Evolutionary conservation across 1,140 invertebrate genomes (phyloP), one percentile per base, ranked within the genome.

Genomic region (Atta cephalotes): DNA sequence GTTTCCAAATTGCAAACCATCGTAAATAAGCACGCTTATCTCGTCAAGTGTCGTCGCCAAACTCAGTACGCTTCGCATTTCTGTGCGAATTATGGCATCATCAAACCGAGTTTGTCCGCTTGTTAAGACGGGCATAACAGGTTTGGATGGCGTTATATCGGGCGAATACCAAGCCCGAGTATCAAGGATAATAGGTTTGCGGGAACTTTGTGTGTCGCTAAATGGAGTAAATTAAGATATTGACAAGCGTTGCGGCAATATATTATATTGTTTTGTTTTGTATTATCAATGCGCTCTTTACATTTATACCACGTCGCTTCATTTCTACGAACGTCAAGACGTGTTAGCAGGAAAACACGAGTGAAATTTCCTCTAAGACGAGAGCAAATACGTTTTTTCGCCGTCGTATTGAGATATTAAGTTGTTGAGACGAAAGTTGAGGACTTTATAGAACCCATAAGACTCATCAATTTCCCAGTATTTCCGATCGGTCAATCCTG

Each of bases 1-100:
- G 78, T 89, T 86, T 89, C 85, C 68, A 80, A 89, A 85, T 89
- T 56, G 63, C 88, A 53, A 86, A 25, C 74, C 81, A 35, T 68
- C 56, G 21, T 63, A 53, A 86, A 76, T 86, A 80, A 89, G 62
- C 81, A 49, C 53, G 74, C 87, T 88, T 49, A 88, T 88, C 66
- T 84, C 58, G 28, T 89, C 74, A 65, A 89, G 78, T 89, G 78
- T 51, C 56, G 68, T 74, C 68, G 81, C 39, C 88, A 89, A 89
- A 39, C 77, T 71, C 39, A 10, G 62, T 74, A 45, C 66, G 51
- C 21, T 9, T 45, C 18, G 53, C 62, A 86, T 86, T 53, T 53
- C 85, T 31, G 56, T 45, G 76, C 62, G 88, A 89, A 89, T 89
- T 89, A 86, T 51, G 63, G 72, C 74, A 58, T 74, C 60, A 66